Base-by-base conservation (phyloP, 2,113 vertebrate species). In the Dasyurus viverrinus region DNA sequence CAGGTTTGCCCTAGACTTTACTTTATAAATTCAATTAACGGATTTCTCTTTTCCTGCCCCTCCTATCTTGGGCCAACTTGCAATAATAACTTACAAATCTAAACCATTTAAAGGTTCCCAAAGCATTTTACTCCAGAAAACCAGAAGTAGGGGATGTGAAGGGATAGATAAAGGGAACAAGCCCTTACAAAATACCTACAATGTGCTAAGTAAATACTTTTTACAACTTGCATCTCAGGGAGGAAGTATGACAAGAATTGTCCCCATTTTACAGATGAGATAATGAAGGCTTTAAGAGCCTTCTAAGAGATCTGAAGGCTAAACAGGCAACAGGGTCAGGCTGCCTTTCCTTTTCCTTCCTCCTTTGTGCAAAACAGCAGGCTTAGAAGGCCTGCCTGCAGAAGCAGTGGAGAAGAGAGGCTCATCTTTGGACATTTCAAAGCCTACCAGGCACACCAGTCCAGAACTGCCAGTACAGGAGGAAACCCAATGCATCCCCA, bases 71-170 rank as follows among this genome's bases (percentile, higher is more conserved):
- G n/a, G 60, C 36, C 60, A 36, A 4, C 36, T 68, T 22, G 1
- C 36, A 84, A 42, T 42, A 84, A 84, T 84, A 84, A 42, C 19
- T 42, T 84, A 42, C 7, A 42, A 42, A 22, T 84, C 36, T 23
- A 84, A 1, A 23, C 16, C n/a, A 42, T 84, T 84, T 42, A 8
- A 42, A 42, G 6, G 36, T n/a, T 84, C n/a, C 42, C n/a, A 84
- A 42, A 42, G 6, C 19, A 42, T 4, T 76, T n/a, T 76, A 36
- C 36, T 76, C 14, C n/a, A 84, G 5, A 84, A 84, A 84, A 23
- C 4, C 36, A 22, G 0, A 1, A 8, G 54, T 23, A 26, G 1
- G 22, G n/a, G 36, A 8, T 19, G 60, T 14, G 12, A 8, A 14
- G 36, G 27, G 30, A 3, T 36, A 14, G 12, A 68, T 68, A 68